A percentile compares a stretch with the other conserved stretches of the same genome.
phyloP scores from a whole-genome alignment of 2,797 vertebrate genomes.

The Agapornis canus region DNA sequence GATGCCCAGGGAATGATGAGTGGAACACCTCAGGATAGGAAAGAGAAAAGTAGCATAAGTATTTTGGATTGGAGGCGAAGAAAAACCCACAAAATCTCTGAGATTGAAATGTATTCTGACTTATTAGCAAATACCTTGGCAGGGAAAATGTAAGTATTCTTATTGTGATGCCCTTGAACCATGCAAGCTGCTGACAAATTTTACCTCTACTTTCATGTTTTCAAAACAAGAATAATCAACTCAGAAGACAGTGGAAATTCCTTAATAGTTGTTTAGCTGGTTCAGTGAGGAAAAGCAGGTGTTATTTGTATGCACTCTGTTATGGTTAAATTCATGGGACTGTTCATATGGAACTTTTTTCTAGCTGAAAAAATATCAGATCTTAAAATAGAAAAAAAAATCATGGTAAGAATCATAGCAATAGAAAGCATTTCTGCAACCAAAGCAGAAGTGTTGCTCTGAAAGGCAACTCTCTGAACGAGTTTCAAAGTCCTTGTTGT shows the following conservation, averaged over 20 bases:
- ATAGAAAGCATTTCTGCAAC: not conserved
- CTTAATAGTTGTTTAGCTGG: not conserved
- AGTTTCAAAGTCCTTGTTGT: slow-evolving; percentile 1
- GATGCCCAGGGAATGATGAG: not conserved
- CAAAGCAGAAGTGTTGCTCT: not conserved
- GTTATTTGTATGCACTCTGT: not conserved
- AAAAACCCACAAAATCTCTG: not conserved
- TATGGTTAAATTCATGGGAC: not conserved
- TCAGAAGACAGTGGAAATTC: not conserved
- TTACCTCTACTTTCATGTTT: not conserved
- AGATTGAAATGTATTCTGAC: not conserved
- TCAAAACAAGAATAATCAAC: not conserved
- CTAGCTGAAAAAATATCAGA: not conserved
- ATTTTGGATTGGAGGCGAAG: not conserved
- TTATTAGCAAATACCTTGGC: not conserved
- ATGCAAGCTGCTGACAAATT: not conserved
- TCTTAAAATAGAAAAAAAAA: not conserved
- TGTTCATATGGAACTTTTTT: not conserved
- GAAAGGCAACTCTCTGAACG: not conserved
- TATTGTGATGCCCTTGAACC: not conserved
- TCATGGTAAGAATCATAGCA: not conserved
- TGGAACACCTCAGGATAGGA: not conserved
- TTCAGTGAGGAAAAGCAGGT: not conserved
- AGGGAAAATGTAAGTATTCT: not conserved
- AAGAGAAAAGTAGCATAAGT: not conserved